Evolutionary conservation across 2,113 vertebrate genomes (phyloP).

Genomic region (Lipophrys pholis): DNA sequence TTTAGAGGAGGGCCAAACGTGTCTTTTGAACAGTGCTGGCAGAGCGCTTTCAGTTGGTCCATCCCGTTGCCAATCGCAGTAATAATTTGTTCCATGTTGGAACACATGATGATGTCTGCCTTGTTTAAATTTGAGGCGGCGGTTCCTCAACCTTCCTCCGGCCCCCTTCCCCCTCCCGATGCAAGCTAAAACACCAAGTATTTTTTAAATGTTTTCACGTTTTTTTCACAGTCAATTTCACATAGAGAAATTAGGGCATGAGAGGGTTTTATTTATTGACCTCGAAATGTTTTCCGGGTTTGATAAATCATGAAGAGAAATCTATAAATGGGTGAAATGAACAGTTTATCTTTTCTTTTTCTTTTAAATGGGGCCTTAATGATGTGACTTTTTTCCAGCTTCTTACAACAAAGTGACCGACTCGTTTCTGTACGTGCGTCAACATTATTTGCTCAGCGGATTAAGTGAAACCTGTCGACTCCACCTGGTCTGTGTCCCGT

Average conservation of each 20-base stretch:
- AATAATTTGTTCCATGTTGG: conserved; percentile 74
- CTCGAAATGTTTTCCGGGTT: conserved; percentile 17
- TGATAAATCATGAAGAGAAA: conserved; percentile 1
- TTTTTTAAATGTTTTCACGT: neutral
- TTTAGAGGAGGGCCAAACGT: conserved; percentile 43
- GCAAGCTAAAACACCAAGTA: conserved; percentile 20
- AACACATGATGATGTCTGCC: conserved; percentile 45
- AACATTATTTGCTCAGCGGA: conserved; percentile 32
- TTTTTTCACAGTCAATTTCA: conserved; percentile 6
- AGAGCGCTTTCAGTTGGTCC: conserved; percentile 6
- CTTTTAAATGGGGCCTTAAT: conserved; percentile 68
- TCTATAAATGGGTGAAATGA: conserved; percentile 5
- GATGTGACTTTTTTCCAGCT: conserved; percentile 45
- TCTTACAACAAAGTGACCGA: conserved; percentile 14
- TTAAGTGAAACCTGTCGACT: conserved; percentile 20
- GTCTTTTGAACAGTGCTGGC: conserved; percentile 50
- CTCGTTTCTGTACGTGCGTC: conserved; percentile 18
- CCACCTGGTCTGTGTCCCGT: conserved; percentile 29
- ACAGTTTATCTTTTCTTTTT: conserved; percentile 33
- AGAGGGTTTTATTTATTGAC: neutral
- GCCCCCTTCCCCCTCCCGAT: neutral
- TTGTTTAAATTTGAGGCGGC: conserved; percentile 6
- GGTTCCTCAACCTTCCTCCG: conserved; percentile 6
- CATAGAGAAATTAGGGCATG: no score
- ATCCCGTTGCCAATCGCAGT: conserved; percentile 29